Evolutionary conservation across 2,888 invertebrate species (phyloP), one percentile per base, ranked within the genome.

Genomic region (Brachylomia viminalis): DNA sequence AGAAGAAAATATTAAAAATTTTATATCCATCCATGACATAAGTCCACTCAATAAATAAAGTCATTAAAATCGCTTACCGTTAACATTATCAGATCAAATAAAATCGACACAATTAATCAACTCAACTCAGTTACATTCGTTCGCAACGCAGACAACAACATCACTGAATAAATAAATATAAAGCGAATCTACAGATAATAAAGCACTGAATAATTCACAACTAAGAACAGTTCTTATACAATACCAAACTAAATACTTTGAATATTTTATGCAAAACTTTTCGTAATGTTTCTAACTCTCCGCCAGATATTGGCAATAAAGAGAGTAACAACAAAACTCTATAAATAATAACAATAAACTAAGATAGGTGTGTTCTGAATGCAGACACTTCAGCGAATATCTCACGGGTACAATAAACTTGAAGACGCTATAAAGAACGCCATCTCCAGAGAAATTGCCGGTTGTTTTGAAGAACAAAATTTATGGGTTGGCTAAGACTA

Each of bases 291-390:
- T 74, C 65, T 77, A 62, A 72, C 61, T 77, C 65, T 20, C 27
- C 45, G 66, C 27, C 33, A 70, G 58, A 72, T 76, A 80, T 77
- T 74, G 72, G 61, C 79, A 72, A 80, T 86, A 82, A 79, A 85
- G 72, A 77, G 73, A 75, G 33, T 73, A 69, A 67, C 75, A 77
- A 82, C 75, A 77, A 83, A 80, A 70, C 47, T 61, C 64, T 61
- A 81, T 80, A 83, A 86, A 84, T 86, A 84, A 87, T 80, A 83
- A 84, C 79, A 84, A 85, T 88, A 85, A 82, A 82, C 82, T 82
- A 72, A 82, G 72, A 84, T 82, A 84, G 79, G 81, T 83, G 79
- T 79, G 75, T 75, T 70, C 75, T 83, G 80, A 83, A 80, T 80
- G 83, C 79, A 80, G 77, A 77, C 84, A 82, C 80, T 82, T 86